Evolutionary conservation across 2,888 invertebrate genomes (phyloP).

Genomic region (Oscheius sp.): DNA sequence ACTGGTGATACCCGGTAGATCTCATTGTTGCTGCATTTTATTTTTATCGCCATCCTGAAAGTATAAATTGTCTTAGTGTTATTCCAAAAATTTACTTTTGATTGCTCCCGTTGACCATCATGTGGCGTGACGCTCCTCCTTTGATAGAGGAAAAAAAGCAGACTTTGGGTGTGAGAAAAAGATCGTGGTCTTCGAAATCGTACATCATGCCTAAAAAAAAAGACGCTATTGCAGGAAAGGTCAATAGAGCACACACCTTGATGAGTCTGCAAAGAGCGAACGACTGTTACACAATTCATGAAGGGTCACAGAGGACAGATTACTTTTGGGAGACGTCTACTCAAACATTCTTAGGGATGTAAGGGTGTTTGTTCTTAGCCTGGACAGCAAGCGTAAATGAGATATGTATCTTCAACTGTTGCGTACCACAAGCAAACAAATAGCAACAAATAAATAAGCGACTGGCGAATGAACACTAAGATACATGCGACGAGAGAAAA

Average conservation of each 20-base stretch:
- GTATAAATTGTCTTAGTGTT: background rate
- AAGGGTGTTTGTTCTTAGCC: background rate
- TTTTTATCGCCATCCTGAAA: slow-evolving; percentile 68
- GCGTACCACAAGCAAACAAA: no score
- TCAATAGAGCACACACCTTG: background rate
- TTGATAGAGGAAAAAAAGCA: slow-evolving; percentile 51
- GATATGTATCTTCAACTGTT: no score
- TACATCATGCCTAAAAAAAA: slow-evolving; percentile 46
- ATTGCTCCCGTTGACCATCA: slow-evolving; percentile 69
- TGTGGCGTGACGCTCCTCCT: slow-evolving; percentile 69
- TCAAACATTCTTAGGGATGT: slow-evolving; percentile 5
- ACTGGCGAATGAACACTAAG: no score
- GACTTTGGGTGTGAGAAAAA: slow-evolving; percentile 65
- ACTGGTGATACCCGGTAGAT: slow-evolving; percentile 69
- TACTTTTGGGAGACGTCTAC: slow-evolving; percentile 21
- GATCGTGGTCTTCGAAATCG: slow-evolving; percentile 66
- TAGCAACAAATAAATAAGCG: no score
- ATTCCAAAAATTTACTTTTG: slow-evolving; percentile 47
- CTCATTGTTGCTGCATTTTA: slow-evolving; percentile 70
- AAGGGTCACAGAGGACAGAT: slow-evolving; percentile 8
- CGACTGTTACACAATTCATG: slow-evolving; percentile 9
- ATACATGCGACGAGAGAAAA: no score
- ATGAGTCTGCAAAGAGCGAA: background rate
- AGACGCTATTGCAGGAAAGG: background rate
- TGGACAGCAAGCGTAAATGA: no score